Evolutionary conservation across 2,113 vertebrate species (phyloP).

Genomic region (Pleuronectes platessa): DNA sequence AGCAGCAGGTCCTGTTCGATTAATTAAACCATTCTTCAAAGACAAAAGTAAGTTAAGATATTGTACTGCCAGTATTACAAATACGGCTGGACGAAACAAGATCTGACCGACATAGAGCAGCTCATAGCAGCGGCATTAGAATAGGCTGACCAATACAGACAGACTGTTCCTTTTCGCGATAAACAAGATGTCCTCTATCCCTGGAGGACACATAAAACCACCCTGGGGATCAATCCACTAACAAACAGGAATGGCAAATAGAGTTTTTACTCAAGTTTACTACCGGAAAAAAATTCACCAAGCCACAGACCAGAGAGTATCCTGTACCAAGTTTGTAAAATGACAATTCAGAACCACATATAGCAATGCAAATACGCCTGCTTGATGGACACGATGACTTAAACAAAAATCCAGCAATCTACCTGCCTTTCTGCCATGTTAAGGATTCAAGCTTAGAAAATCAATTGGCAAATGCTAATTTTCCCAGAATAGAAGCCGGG

Average conservation of each 20-base stretch:
- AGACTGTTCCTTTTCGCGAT: background rate
- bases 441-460: background rate
- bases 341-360: background rate
- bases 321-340: conserved; percentile 4
- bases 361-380: background rate
- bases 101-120: background rate
- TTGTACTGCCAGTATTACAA: background rate
- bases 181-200: conserved; percentile 5
- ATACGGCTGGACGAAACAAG: background rate
- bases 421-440: background rate
- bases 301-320: background rate
- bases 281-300: background rate
- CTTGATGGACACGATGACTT: background rate
- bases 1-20: background rate
- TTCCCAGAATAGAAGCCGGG: too few relatives aligned
- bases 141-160: background rate
- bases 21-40: conserved; percentile 1
- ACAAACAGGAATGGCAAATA: conserved; percentile 14
- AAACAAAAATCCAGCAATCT: background rate
- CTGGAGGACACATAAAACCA: background rate
- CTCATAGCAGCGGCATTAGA: background rate
- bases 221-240: conserved; percentile 3
- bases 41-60: conserved; percentile 1
- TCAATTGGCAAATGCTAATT: too few relatives aligned
- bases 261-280: background rate